Evolutionary conservation across 2,888 invertebrate genomes (phyloP), one percentile per base, ranked within the genome.

Genomic region (Odontothrips loti): DNA sequence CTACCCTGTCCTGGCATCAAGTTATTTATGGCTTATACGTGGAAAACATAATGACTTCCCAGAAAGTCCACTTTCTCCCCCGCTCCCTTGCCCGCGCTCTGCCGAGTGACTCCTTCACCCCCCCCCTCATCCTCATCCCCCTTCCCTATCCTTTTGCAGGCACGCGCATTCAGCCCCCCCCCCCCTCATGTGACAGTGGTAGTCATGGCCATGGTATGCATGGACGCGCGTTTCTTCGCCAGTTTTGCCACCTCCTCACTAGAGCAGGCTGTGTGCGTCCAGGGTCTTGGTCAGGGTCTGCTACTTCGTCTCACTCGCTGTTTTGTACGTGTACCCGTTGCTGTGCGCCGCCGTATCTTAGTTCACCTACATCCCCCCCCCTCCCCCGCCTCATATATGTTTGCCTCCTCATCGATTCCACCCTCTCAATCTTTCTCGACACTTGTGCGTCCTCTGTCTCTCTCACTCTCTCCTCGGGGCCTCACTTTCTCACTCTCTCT

Each of bases 21-120:
- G 83, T 84, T 84, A 83, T 84, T 84, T 83, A 83, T 83, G 84
- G 83, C 83, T 84, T 83, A 83, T 82, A 68, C 80, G 80, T 47
- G 34, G 82, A 79, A 81, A 78, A 68, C 80, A 81, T 79, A 81
- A 82, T 80, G 82, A 83, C 82, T 80, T 75, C 82, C 79, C 79
- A 80, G 81, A 82, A 82, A 82, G 82, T 84, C 83, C 82, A 81
- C 81, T 82, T 81, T 82, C 82, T 81, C 82, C 58, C 17, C n/a
- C 58, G 58, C 34, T 43, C 34, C 6, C 34, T 6, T 6, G 2
- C 6, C 34, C 34, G 3, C 34, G 34, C 6, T 43, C 34, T 43
- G 34, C 6, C 34, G 34, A 43, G 34, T 43, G 34, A 2, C 34
- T 43, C 2, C 34, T 43, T 43, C 34, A n/a, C n/a, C 34, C 34